phyloP scores from a whole-genome alignment of 2,888 invertebrate species.

The Drosophila nr. perissopoda region DNA sequence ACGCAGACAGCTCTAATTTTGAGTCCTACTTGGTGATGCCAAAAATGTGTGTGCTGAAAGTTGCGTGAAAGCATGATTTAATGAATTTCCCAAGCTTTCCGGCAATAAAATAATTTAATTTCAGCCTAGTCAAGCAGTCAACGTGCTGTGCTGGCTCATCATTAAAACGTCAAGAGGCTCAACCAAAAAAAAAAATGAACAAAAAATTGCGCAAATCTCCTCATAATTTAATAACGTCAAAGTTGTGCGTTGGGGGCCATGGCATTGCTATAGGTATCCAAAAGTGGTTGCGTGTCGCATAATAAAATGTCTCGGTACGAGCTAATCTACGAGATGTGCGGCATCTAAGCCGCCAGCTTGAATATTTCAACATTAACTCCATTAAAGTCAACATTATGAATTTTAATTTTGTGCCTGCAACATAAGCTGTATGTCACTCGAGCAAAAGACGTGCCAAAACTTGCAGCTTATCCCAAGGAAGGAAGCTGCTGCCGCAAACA shows the following conservation, averaged over 20 bases:
- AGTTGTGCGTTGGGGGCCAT: constrained; percentile 32
- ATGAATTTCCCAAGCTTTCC: constrained; percentile 72
- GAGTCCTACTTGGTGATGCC: constrained; percentile 52
- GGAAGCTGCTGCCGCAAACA: constrained; percentile 1
- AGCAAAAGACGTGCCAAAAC: constrained; percentile 29
- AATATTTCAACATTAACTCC: constrained; percentile 64
- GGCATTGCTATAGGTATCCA: constrained; percentile 35
- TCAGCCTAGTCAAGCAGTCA: constrained; percentile 51
- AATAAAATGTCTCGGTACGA: constrained; percentile 59
- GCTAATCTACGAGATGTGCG: constrained; percentile 69
- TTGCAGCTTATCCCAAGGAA: constrained; percentile 1
- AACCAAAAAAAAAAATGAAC: constrained; percentile 12
- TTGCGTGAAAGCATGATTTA: constrained; percentile 72
- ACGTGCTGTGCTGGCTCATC: constrained; percentile 51
- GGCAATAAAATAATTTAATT: constrained; percentile 81
- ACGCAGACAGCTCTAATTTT: constrained; percentile 26
- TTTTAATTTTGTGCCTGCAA: constrained; percentile 62
- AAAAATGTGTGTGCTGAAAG: constrained; percentile 57
- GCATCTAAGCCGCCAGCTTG: constrained; percentile 62
- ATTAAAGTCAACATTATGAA: constrained; percentile 73
- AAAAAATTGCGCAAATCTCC: constrained; percentile 72
- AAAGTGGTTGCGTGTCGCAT: constrained; percentile 67
- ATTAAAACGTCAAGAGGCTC: constrained; percentile 76
- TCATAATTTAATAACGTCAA: constrained; percentile 79
- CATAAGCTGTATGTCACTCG: constrained; percentile 30